Evolutionary conservation across 2,888 invertebrate genomes (phyloP), one percentile per base, ranked within the genome.

Genomic region (Drosophila demipolita): DNA sequence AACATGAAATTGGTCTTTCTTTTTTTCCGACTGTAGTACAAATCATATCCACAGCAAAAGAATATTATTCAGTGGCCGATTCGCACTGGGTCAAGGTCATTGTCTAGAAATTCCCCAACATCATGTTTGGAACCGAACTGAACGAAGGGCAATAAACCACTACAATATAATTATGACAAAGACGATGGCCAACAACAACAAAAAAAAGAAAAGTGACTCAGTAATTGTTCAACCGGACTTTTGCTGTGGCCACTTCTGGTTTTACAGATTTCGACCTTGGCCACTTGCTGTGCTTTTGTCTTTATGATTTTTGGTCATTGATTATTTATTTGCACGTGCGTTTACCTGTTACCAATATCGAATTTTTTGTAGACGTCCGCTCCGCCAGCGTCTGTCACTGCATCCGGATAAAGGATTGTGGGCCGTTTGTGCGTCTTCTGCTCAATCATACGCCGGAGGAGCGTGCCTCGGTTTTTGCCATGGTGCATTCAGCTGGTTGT

Each of bases 111-210:
- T 87, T 90, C 83, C 87, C 83, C 68, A 77, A 78, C 76, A 85
- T 80, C 80, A 83, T 77, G 80, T 65, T 78, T 26, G 26, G 20
- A 42, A 29, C 50, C 11, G 59, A 55, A 63, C 64, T 50, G 57
- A 82, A 66, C 87, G 89, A 90, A 88, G 87, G 87, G 89, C 90
- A 90, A 87, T 81, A 86, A 87, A 90, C 90, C 79, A 68, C 74
- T 12, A 63, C 42, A 65, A 66, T 60, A 72, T 58, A 74, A 68
- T 55, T 57, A 61, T 45, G 50, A 69, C 38, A 52, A 58, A 70
- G 77, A 53, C 71, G 58, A 68, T 70, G 59, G 69, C 71, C 26
- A 36, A 11, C 26, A 26, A 38, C 5, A 42, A n/a, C 9, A 40
- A n/a, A 20, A 40, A 42, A 23, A 45, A 45, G 23, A 67, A 82